Percentiles rank a stretch among this genome's conserved stretches.
Conservation (phyloP, 2,113 vertebrate species). For the Coptodon bakossiorum region DNA sequence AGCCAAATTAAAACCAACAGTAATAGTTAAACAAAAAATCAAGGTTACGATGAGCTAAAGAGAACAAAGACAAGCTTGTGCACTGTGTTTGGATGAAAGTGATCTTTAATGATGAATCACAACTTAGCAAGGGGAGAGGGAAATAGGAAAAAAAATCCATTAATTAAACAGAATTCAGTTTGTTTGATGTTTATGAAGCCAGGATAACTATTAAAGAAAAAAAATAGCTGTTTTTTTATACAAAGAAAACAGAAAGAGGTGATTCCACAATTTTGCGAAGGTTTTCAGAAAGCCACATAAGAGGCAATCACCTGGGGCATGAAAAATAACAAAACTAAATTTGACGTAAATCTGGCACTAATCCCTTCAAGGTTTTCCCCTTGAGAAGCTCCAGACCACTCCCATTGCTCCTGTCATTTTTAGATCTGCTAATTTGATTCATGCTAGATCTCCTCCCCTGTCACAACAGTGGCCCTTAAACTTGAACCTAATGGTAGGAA, state of each 20-base stretch:
- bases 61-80: neutral
- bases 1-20: neutral
- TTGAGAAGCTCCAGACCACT: neutral
- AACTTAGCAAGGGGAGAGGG: neutral
- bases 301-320: neutral
- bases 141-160: rapidly evolving
- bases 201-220: neutral
- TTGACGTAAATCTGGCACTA: neutral
- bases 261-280: neutral
- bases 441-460: rapidly evolving
- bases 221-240: neutral
- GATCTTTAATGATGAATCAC: neutral
- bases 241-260: neutral
- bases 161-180: neutral
- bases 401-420: rapidly evolving
- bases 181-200: neutral
- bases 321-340: neutral
- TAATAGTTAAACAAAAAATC: neutral
- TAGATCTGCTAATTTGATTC: neutral
- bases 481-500: neutral
- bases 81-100: rapidly evolving
- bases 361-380: neutral
- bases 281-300: neutral
- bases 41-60: neutral
- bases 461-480: neutral